Base-by-base conservation (phyloP, 2,797 vertebrate species). In the Cuniculus paca region DNA sequence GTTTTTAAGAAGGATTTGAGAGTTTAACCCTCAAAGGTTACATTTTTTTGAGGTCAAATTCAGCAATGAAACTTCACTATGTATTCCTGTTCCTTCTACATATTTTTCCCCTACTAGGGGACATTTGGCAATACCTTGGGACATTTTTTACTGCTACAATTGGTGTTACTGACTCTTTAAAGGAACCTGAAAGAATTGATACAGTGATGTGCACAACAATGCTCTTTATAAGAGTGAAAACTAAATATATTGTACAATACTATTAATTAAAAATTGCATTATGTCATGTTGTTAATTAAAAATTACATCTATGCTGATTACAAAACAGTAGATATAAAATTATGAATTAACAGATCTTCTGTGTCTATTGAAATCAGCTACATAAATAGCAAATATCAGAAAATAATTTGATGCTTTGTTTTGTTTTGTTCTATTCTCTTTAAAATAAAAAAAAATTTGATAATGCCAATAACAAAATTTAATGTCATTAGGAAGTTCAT, bases 261-360 rank as follows among this genome's bases (percentile, higher is more conserved):
- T 78, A 6, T 93, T 95, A 91, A 96, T 97, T 96, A 96, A 97
- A 95, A 96, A 50, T 85, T 94, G 10, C 58, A 74, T 95, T 79
- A 60, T 89, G 10, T 11, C 75, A 56, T 52, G 42, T 2, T 65
- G 63, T 92, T 91, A 91, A 87, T 96, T 96, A 94, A 93, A 95
- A 93, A 39, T 91, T 81, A 42, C 34, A 78, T 58, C n/a, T 90
- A 26, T 79, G 26, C 24, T 80, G 36, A 92, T 63, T 82, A 48
- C 80, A 54, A 22, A 74, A 83, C 75, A 42, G n/a, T 70, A 75
- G 58, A 70, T 84, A 39, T 58, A 45, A 68, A 86, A 26, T 56
- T 61, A 87, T 87, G 74, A 63, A 6, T 72, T 77, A 90, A 77
- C 39, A n/a, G 52, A 78, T 34, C 10, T 48, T 80, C 65, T 77